A percentile compares a stretch with the other conserved stretches of the same genome.
These are phyloP conservation scores for Molanna angustata DNA, from an alignment of 2,888 invertebrate genomes.

Conservation along the genomic window DNA sequence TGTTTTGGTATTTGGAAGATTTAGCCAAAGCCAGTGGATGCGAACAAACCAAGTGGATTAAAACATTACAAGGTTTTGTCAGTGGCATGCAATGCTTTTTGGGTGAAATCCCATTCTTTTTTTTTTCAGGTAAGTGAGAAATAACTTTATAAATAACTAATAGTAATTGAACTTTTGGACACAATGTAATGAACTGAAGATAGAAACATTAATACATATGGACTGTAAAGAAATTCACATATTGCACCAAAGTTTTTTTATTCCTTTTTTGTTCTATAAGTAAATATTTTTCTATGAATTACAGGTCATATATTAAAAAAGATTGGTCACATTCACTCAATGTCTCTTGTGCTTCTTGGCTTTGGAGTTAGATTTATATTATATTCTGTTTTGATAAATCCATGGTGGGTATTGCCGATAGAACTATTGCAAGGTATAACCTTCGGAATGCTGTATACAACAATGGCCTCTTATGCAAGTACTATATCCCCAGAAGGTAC, in stretches of 20 bases:
- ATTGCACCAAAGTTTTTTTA: too few relatives aligned
- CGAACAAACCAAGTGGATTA: slow-evolving; percentile 56
- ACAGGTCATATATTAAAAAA: slow-evolving; percentile 69
- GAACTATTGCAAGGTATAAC: slow-evolving; percentile 87
- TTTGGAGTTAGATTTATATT: slow-evolving; percentile 78
- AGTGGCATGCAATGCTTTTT: slow-evolving; percentile 77
- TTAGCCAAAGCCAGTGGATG: slow-evolving; percentile 52
- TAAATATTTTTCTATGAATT: background rate
- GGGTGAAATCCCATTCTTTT: slow-evolving; percentile 86
- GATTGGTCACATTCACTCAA: slow-evolving; percentile 77
- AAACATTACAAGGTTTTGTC: slow-evolving; percentile 70
- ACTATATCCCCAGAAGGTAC: slow-evolving; percentile 80
- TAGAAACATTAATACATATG: too few relatives aligned
- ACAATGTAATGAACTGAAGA: too few relatives aligned
- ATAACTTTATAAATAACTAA: too few relatives aligned
- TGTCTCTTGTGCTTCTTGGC: slow-evolving; percentile 77
- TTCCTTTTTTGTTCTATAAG: background rate
- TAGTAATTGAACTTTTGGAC: too few relatives aligned
- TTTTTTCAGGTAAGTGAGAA: slow-evolving; percentile 70
- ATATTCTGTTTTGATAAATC: slow-evolving; percentile 75
- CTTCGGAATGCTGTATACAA: slow-evolving; percentile 83
- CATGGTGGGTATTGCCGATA: slow-evolving; percentile 82
- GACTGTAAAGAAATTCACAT: too few relatives aligned
- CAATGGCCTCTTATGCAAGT: slow-evolving; percentile 86
- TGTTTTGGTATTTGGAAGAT: slow-evolving; percentile 83